A percentile compares a stretch with the other conserved stretches of the same genome.
Conservation (phyloP, 2,888 invertebrate species). For the Barypeithes pellucidus region DNA sequence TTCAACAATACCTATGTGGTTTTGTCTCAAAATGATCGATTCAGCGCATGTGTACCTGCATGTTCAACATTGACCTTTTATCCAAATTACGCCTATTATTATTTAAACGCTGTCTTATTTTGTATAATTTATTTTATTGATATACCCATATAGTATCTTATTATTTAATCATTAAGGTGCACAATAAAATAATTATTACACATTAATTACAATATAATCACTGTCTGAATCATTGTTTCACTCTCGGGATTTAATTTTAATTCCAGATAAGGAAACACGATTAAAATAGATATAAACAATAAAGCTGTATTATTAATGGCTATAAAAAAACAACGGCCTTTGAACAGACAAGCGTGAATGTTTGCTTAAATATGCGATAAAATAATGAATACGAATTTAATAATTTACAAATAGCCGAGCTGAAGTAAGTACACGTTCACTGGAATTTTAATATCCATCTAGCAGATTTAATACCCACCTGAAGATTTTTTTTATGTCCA, state of each 20-base stretch:
- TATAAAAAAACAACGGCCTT: slow-evolving; percentile 30
- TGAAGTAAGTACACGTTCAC: too few species aligned
- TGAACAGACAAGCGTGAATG: slow-evolving; percentile 26
- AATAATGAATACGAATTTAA: too few species aligned
- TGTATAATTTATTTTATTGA: neutral
- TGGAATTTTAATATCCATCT: too few species aligned
- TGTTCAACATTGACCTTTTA: slow-evolving; percentile 14
- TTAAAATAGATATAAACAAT: slow-evolving; percentile 30
- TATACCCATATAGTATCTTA: neutral
- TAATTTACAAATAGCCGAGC: too few species aligned
- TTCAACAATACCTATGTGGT: too few species aligned
- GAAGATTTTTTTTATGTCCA: too few species aligned
- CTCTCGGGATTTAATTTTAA: slow-evolving; percentile 27
- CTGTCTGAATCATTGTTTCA: slow-evolving; percentile 25
- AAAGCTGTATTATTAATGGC: slow-evolving; percentile 24
- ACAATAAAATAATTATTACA: slow-evolving; percentile 26
- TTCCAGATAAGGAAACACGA: slow-evolving; percentile 27
- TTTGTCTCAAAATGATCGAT: too few species aligned
- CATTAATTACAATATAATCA: slow-evolving; percentile 34
- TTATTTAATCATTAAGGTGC: slow-evolving; percentile 31
- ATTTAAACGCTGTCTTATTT: slow-evolving; percentile 16
- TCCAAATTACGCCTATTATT: slow-evolving; percentile 5
- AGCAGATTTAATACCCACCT: too few species aligned
- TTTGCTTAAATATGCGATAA: slow-evolving; percentile 18
- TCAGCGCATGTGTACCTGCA: neutral